Evolutionary conservation across 2,113 vertebrate genomes (phyloP).

Genomic region (Catharus minimus): DNA sequence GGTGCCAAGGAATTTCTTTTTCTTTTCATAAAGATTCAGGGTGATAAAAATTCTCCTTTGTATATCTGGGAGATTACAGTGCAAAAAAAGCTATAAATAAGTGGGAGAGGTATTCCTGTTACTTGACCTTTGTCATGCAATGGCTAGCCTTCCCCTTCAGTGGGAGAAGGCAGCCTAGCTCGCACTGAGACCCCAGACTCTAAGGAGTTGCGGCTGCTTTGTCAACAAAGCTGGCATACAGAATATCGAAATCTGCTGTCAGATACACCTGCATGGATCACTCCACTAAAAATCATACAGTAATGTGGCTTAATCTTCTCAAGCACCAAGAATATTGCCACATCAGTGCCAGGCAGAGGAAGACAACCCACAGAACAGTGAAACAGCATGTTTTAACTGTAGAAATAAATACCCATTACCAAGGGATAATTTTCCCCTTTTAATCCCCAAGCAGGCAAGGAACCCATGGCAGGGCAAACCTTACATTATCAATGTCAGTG

Average conservation of each 20-base stretch:
- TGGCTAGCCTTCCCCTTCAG: not conserved
- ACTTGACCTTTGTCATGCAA: not conserved
- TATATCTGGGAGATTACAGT: not conserved
- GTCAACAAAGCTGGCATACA: not conserved
- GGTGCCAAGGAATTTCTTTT: not conserved
- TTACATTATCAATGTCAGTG: not conserved
- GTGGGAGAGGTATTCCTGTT: not conserved
- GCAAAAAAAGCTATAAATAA: not conserved
- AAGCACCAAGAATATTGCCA: not conserved
- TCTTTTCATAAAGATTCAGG: not conserved
- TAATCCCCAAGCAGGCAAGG: not conserved
- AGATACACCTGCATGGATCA: rapidly evolving
- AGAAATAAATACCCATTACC: not conserved
- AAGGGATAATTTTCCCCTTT: not conserved
- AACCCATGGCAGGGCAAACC: not conserved
- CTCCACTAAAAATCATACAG: not conserved
- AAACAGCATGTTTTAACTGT: not conserved
- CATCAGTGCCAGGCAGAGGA: not conserved
- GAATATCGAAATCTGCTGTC: not conserved
- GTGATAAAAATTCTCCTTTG: not conserved
- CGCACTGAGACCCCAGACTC: rapidly evolving
- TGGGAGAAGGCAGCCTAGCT: not conserved
- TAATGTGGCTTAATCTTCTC: not conserved
- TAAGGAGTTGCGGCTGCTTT: not conserved
- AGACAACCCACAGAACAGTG: not conserved